Evolutionary conservation across 2,888 invertebrate genomes (phyloP).

Genomic region (Noctua janthe): DNA sequence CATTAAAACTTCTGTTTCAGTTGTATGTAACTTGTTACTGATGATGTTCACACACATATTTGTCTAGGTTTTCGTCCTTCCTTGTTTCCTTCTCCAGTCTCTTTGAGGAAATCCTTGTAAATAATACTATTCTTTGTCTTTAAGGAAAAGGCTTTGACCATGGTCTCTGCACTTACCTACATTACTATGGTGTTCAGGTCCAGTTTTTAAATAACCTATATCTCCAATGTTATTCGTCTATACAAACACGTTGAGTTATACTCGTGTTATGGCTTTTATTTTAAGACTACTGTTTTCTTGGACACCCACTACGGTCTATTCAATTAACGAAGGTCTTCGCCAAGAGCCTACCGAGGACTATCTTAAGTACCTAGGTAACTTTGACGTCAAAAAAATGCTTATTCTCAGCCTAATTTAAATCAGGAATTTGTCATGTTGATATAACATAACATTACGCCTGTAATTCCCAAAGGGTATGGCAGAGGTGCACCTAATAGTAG

Average conservation of each 20-base stretch:
- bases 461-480: neutral
- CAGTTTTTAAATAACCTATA: neutral
- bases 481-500: neutral
- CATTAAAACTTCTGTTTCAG: constrained; percentile 30
- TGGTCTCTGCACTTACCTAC: neutral
- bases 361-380: neutral
- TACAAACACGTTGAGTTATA: neutral
- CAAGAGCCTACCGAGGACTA: neutral
- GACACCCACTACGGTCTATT: no score
- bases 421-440: neutral
- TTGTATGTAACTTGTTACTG: constrained; percentile 8
- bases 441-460: neutral
- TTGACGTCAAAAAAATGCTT: neutral
- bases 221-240: neutral
- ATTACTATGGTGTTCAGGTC: neutral
- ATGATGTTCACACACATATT: constrained; percentile 1
- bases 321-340: neutral
- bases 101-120: constrained; percentile 39
- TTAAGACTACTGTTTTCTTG: neutral
- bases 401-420: neutral
- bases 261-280: neutral
- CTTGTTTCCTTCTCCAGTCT: constrained; percentile 15
- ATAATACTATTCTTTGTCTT: constrained; percentile 4
- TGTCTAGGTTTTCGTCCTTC: neutral
- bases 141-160: constrained; percentile 45